Percentiles rank a stretch among this genome's conserved stretches.
Evolutionary conservation across 2,888 invertebrate species (phyloP).

Genomic region (Autographa gamma): DNA sequence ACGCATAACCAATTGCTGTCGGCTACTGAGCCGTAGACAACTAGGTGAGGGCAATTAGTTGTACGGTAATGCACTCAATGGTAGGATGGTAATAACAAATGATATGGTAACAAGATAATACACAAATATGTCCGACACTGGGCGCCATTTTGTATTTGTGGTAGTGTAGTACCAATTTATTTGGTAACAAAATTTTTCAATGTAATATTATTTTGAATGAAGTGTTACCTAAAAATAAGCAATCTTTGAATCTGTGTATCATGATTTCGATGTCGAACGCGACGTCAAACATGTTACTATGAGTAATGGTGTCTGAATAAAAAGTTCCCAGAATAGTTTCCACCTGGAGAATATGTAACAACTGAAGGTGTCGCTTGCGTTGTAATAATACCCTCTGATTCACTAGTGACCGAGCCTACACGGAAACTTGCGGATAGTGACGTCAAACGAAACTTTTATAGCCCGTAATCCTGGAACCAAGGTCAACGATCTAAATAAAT

Average conservation of each 20-base stretch:
- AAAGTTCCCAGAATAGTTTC: conserved; percentile 57
- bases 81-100: neutral
- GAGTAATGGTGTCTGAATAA: conserved; percentile 45
- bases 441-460: conserved; percentile 78
- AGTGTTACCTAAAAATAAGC: conserved; percentile 64
- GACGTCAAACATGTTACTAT: conserved; percentile 67
- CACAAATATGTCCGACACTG: neutral
- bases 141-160: neutral
- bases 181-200: neutral
- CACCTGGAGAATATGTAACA: conserved; percentile 69
- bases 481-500: conserved; percentile 61
- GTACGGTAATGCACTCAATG: conserved; percentile 22
- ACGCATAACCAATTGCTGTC: conserved; percentile 53
- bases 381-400: conserved; percentile 83
- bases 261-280: conserved; percentile 72
- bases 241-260: conserved; percentile 65
- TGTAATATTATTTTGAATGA: neutral
- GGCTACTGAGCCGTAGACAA: conserved; percentile 59
- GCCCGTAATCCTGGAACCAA: conserved; percentile 68
- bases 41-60: conserved; percentile 55
- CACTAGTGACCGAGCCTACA: conserved; percentile 66
- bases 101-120: neutral
- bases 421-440: conserved; percentile 77
- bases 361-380: conserved; percentile 68
- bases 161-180: too few relatives aligned